Evolutionary conservation across 1,140 invertebrate species (phyloP), one percentile per base, ranked within the genome.

Genomic region (Ostrea denselamellosa): DNA sequence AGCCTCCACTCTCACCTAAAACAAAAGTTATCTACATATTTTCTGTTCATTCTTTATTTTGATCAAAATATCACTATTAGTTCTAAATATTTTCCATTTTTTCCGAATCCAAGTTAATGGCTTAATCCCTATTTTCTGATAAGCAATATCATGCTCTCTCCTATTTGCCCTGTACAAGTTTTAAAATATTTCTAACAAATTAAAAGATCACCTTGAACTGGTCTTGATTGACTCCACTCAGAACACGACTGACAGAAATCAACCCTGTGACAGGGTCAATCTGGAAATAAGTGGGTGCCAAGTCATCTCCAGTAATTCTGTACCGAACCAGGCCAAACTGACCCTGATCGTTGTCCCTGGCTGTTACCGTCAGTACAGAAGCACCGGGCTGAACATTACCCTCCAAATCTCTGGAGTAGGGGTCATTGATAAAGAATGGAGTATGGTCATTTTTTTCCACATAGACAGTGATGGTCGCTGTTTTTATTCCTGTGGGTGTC

Each of bases 1-100:
- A 3, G 98, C 95, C 58, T 90, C 68, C n/a, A 93, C 87, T 54
- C 91, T 89, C 19, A 93, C 54, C 93, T 93, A 89, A 90, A 82
- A 81, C 12, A 3, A 81, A 81, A 17, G 1, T 7, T 25, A 12
- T n/a, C n/a, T n/a, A n/a, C n/a, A n/a, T n/a, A n/a, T n/a, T n/a
- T n/a, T n/a, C n/a, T n/a, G n/a, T n/a, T n/a, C n/a, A n/a, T n/a
- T n/a, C n/a, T n/a, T n/a, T n/a, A n/a, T n/a, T n/a, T n/a, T n/a
- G n/a, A n/a, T n/a, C n/a, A n/a, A n/a, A n/a, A n/a, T n/a, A n/a
- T n/a, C n/a, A n/a, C n/a, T n/a, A n/a, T n/a, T n/a, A n/a, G n/a
- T n/a, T n/a, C n/a, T n/a, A n/a, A n/a, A n/a, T n/a, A n/a, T n/a
- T n/a, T n/a, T n/a, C n/a, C n/a, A n/a, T n/a, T n/a, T n/a, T n/a